Percentiles rank a stretch among this genome's conserved stretches.
Evolutionary conservation across 2,888 invertebrate genomes (phyloP).

Genomic region (Psylliodes chrysocephalus): DNA sequence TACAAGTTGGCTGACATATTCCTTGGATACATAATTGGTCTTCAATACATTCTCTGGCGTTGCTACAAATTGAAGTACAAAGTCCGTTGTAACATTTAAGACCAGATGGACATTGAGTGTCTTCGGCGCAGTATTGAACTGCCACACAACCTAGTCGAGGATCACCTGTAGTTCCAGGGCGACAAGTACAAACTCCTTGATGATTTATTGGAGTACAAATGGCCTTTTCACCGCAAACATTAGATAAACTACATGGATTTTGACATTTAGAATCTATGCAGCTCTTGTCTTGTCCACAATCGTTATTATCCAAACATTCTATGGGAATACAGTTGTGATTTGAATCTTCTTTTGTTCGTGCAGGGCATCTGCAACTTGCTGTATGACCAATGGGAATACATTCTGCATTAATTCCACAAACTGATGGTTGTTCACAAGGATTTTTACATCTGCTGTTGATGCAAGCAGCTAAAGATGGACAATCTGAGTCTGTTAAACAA

Average conservation of each 20-base stretch:
- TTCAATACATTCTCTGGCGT: slow-evolving; percentile 83
- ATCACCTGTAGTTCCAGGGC: slow-evolving; percentile 86
- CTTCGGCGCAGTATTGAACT: slow-evolving; percentile 83
- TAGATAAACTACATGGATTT: slow-evolving; percentile 82
- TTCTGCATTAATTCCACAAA: slow-evolving; percentile 81
- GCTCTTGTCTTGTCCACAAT: slow-evolving; percentile 76
- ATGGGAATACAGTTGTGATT: slow-evolving; percentile 76
- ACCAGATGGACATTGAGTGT: slow-evolving; percentile 84
- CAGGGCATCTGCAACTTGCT: slow-evolving; percentile 79
- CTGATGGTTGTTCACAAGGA: slow-evolving; percentile 74
- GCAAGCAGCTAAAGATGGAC: slow-evolving; percentile 81
- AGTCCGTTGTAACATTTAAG: slow-evolving; percentile 86
- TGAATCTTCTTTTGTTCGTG: slow-evolving; percentile 81
- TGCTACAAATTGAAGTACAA: slow-evolving; percentile 81
- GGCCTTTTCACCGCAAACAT: slow-evolving; percentile 85
- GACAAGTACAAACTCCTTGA: slow-evolving; percentile 84
- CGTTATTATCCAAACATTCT: slow-evolving; percentile 82
- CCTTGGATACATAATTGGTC: slow-evolving; percentile 88
- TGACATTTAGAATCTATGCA: slow-evolving; percentile 84
- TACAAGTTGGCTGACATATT: slow-evolving; percentile 87
- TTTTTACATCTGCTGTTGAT: slow-evolving; percentile 79
- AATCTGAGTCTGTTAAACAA: slow-evolving; percentile 82
- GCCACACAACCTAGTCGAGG: slow-evolving; percentile 86
- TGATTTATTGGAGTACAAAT: slow-evolving; percentile 82
- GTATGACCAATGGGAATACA: slow-evolving; percentile 77